These are phyloP conservation scores for Pampusana beccarii DNA, from an alignment of 2,113 vertebrate species.

Conservation along the genomic window DNA sequence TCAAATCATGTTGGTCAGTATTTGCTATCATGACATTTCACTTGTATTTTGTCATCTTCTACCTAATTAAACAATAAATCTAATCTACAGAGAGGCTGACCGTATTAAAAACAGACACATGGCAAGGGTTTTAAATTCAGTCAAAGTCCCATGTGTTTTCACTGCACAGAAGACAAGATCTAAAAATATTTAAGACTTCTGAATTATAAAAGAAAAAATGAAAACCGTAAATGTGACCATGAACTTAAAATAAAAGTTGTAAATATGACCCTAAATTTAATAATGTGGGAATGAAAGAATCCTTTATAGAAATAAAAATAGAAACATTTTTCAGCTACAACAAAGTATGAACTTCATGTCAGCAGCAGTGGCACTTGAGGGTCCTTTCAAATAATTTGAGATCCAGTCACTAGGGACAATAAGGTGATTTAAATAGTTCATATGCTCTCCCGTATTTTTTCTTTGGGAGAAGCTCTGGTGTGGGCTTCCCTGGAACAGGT, in stretches of 20 bases:
- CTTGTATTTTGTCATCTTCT: slow-evolving; percentile 31
- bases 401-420: not conserved
- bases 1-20: not conserved
- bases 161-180: not conserved
- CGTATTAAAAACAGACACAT: not conserved
- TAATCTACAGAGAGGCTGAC: not conserved
- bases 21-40: not conserved
- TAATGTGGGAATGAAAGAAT: not conserved
- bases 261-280: slow-evolving; percentile 33
- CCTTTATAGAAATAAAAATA: slow-evolving; percentile 16
- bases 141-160: not conserved
- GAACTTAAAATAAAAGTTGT: slow-evolving; percentile 28
- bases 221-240: not conserved
- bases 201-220: not conserved
- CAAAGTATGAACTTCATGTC: not conserved
- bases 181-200: slow-evolving; percentile 5
- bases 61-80: slow-evolving; percentile 64
- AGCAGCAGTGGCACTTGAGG: not conserved
- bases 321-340: not conserved
- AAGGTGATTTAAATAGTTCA: not conserved
- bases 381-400: not conserved
- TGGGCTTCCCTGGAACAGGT: not conserved
- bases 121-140: not conserved
- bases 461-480: not conserved
- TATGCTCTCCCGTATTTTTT: not conserved